Evolutionary conservation across 2,113 vertebrate species (phyloP).

Genomic region (Dicaeum eximium): DNA sequence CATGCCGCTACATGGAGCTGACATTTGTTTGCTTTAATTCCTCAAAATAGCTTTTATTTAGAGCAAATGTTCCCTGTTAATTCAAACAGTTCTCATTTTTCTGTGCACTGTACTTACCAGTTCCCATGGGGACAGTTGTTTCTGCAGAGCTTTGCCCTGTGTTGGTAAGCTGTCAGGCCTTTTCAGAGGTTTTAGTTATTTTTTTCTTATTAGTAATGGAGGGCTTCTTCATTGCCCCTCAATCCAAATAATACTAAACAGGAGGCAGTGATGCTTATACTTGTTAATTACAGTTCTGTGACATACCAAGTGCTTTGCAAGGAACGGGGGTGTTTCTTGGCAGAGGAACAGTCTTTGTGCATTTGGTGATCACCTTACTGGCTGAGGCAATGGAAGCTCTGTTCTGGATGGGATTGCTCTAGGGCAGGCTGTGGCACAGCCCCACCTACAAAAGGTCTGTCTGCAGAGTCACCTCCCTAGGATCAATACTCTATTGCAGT

Average conservation of each 20-base stretch:
- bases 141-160: slow-evolving; percentile 13
- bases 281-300: not conserved
- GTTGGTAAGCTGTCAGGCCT: slow-evolving; percentile 25
- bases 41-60: slow-evolving; percentile 70
- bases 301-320: not conserved
- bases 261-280: not conserved
- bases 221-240: not conserved
- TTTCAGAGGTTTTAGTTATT: slow-evolving; percentile 19
- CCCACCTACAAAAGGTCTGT: not conserved
- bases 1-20: slow-evolving; percentile 26
- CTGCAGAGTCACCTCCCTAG: not conserved
- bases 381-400: not conserved
- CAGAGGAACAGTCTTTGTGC: not conserved
- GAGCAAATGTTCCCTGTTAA: slow-evolving; percentile 65
- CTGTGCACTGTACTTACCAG: not conserved
- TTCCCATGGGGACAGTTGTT: slow-evolving; percentile 56
- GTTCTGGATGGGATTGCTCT: not conserved
- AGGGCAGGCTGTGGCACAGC: not conserved
- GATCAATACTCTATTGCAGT: not conserved
- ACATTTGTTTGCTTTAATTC: slow-evolving; percentile 70
- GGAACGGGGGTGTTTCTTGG: not conserved
- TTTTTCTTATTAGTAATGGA: slow-evolving; percentile 39
- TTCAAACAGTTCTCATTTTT: slow-evolving; percentile 56
- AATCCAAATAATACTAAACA: not conserved
- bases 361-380: not conserved